These are phyloP conservation scores for Macrosoma leucophasiata DNA, from an alignment of 2,888 invertebrate genomes.

Conservation along the genomic window DNA sequence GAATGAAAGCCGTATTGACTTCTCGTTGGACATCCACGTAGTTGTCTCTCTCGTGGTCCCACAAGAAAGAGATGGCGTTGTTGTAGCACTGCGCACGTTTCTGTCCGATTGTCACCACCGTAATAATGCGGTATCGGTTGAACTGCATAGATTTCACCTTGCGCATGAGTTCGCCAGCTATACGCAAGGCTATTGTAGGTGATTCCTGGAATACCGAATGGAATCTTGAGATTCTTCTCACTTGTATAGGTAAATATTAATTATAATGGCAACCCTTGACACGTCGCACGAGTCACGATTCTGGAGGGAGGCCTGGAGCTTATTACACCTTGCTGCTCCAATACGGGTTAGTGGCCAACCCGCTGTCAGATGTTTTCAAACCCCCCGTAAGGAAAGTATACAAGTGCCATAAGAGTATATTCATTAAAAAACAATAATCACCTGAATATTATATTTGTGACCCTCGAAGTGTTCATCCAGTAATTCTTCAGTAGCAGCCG, in stretches of 20 bases:
- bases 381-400: background rate
- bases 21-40: constrained; percentile 42
- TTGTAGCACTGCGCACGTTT: constrained; percentile 56
- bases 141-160: constrained; percentile 41
- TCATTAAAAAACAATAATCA: constrained; percentile 21
- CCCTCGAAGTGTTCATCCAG: constrained; percentile 44
- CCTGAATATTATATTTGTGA: constrained; percentile 52
- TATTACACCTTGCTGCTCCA: too few relatives aligned
- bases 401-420: too few relatives aligned
- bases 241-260: too few relatives aligned
- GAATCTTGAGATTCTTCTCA: too few relatives aligned
- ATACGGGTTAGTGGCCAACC: too few relatives aligned
- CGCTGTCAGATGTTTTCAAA: too few relatives aligned
- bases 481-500: constrained; percentile 30
- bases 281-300: too few relatives aligned
- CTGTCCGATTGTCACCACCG: constrained; percentile 51
- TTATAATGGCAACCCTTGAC: too few relatives aligned
- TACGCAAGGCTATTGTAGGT: constrained; percentile 36
- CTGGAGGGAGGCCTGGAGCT: too few relatives aligned
- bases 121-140: constrained; percentile 50
- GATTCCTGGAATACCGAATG: constrained; percentile 30
- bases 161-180: constrained; percentile 51
- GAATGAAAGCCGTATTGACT: constrained; percentile 42
- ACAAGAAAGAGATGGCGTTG: constrained; percentile 55
- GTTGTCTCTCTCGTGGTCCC: constrained; percentile 53